phyloP scores from a whole-genome alignment of 1,140 invertebrate genomes.

The Ceratina japonica region DNA sequence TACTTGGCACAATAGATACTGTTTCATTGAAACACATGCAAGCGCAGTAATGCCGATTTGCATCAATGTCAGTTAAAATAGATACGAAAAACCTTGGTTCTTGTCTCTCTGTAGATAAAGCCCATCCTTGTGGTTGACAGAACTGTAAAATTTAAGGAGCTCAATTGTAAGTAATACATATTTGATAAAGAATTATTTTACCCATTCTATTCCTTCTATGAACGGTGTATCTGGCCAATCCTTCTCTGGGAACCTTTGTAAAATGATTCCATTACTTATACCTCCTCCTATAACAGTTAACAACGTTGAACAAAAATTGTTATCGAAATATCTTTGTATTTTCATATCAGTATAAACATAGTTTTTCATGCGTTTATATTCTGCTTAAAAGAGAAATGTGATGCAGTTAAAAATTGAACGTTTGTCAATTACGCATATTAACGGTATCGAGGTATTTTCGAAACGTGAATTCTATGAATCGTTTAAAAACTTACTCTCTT shows the following conservation, averaged over 20 bases:
- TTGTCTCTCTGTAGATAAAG: constrained; percentile 91
- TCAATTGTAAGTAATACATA: constrained; percentile 2
- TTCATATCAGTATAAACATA: background rate
- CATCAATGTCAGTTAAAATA: constrained; percentile 97
- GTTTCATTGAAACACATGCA: constrained; percentile 98
- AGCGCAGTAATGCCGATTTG: constrained; percentile 97
- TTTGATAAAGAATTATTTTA: constrained; percentile 74
- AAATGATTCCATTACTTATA: constrained; percentile 92
- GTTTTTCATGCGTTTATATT: background rate
- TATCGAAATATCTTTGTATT: no score
- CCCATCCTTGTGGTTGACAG: constrained; percentile 99
- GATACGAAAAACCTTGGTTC: constrained; percentile 98
- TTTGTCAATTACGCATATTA: background rate
- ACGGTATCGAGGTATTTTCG: background rate
- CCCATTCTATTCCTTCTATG: constrained; percentile 98
- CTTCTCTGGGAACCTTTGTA: constrained; percentile 97
- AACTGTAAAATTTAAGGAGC: constrained; percentile 84
- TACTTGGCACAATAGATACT: constrained; percentile 93
- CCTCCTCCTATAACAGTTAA: constrained; percentile 85
- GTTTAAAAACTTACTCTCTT: constrained; percentile 91
- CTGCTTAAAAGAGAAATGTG: background rate
- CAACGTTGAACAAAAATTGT: constrained; percentile 20
- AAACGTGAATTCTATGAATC: background rate
- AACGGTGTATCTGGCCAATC: constrained; percentile 98
- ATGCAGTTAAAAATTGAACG: background rate